These are phyloP conservation scores for Pollenia angustigena DNA, from an alignment of 2,888 invertebrate species.

Conservation along the genomic window DNA sequence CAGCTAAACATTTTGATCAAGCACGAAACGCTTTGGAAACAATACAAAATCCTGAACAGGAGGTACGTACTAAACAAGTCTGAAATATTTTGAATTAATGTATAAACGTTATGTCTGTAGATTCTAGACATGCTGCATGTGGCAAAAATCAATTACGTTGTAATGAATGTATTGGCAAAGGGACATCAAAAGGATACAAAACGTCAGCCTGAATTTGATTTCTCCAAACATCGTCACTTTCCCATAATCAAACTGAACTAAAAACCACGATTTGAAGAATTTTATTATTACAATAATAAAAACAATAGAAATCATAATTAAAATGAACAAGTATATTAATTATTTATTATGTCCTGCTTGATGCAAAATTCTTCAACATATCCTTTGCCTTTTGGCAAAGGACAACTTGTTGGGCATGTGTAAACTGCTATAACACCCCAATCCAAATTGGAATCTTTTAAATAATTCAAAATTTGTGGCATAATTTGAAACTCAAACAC, in stretches of 20 bases:
- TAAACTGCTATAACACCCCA: conserved; percentile 95
- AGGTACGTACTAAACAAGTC: conserved; percentile 85
- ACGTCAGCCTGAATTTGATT: conserved; percentile 95
- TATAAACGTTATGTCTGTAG: conserved; percentile 83
- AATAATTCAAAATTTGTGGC: conserved; percentile 91
- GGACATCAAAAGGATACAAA: conserved; percentile 95
- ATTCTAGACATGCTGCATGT: conserved; percentile 93
- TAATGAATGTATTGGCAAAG: conserved; percentile 94
- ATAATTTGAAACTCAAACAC: conserved; percentile 97
- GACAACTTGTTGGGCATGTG: conserved; percentile 93
- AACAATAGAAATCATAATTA: background rate
- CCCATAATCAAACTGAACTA: conserved; percentile 91
- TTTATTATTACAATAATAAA: conserved; percentile 23
- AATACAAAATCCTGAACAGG: conserved; percentile 91
- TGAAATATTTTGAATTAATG: background rate
- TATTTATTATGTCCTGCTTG: conserved; percentile 90
- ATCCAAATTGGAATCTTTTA: conserved; percentile 91
- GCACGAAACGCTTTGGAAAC: conserved; percentile 94
- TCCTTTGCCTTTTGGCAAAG: conserved; percentile 84
- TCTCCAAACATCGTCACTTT: conserved; percentile 94
- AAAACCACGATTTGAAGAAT: background rate
- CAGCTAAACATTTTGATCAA: conserved; percentile 96
- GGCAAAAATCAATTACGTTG: conserved; percentile 97
- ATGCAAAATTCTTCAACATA: conserved; percentile 92
- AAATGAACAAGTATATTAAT: conserved; percentile 25